Base-by-base conservation (phyloP, 2,888 invertebrate species). In the Oscheius onirici region DNA sequence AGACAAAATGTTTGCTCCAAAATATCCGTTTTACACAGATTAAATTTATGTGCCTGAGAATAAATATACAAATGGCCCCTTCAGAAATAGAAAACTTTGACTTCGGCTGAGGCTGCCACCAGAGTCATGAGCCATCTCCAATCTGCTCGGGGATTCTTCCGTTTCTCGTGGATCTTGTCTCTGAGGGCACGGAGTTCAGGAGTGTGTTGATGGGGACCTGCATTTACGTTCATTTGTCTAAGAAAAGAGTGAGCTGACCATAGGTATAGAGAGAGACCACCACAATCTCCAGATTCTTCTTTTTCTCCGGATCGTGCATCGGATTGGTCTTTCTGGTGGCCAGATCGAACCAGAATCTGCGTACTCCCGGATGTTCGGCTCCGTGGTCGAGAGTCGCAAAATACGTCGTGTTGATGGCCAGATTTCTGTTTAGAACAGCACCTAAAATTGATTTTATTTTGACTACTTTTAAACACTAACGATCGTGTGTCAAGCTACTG, bases 11-110 rank as follows among this genome's bases (percentile, higher is more conserved):
- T 87, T 86, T 72, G 81, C 87, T 1, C 87, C 87, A 5, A 85
- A 86, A 77, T 88, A 87, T 74, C 87, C 87, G 1, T 87, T 87
- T 70, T 87, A 87, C 66, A 81, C 82, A 22, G 84, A 84, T 68
- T 69, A 24, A 69, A 46, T 20, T 58, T 41, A 41, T n/a, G n/a
- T n/a, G 55, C n/a, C 20, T 20, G 26, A 55, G 22, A 55, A 55
- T 55, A 55, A 55, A 55, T 46, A 46, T 52, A 24, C 13, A 52
- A 52, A 52, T 3, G 34, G 34, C 34, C 8, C 51, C 17, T 17
- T 51, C 49, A 63, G 20, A 63, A 46, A 10, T 49, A 26, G 24
- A 44, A 49, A 28, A 63, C 49, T 20, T 63, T 46, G 49, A 63
- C 63, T 26, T 63, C 49, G 8, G 63, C 63, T 10, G 63, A 26